Base-by-base conservation (phyloP, 2,113 vertebrate species). In the Cervus canadensis region DNA sequence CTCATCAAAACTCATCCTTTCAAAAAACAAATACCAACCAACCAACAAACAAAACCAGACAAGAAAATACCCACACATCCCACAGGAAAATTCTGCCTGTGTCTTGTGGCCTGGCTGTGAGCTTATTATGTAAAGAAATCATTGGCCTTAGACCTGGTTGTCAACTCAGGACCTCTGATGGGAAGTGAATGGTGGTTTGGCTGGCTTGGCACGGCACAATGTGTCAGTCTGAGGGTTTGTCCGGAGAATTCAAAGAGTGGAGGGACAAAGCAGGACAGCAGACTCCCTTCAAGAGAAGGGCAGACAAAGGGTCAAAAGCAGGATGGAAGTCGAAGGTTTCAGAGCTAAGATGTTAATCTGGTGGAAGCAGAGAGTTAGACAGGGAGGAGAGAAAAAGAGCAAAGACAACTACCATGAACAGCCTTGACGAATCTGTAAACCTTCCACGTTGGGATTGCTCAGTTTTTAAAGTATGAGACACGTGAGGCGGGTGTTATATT, bases 61-160 rank as follows among this genome's bases (percentile, higher is more conserved):
- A 78, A 6, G 76, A 62, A 71, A 2, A 56, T 5, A 59, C 0
- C 43, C 3, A 84, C 2, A 57, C 6, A 54, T 1, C 36, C 4
- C 54, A 52, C 9, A 50, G 52, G 71, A 89, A 76, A 88, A 30
- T 14, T 89, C 4, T 74, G 1, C 8, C 0, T 56, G 11, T 93
- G 52, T 81, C 28, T 64, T 26, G 17, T 59, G 71, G 19, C 10
- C n/a, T 71, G 26, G 28, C 21, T 79, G 48, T 60, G 14, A 89
- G 16, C 3, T 78, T 30, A 10, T n/a, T 78, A 52, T 2, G 19
- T 21, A 88, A 88, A 60, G 16, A 91, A 67, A 83, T 25, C 25
- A 7, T n/a, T 92, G 11, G 23, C 62, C 15, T 89, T 45, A 15
- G 16, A 79, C 16, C 9, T 86, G 62, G 14, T 9, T 1, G 11